These are phyloP conservation scores for Oscheius sp. DNA, from an alignment of 2,888 invertebrate species.

Conservation along the genomic window DNA sequence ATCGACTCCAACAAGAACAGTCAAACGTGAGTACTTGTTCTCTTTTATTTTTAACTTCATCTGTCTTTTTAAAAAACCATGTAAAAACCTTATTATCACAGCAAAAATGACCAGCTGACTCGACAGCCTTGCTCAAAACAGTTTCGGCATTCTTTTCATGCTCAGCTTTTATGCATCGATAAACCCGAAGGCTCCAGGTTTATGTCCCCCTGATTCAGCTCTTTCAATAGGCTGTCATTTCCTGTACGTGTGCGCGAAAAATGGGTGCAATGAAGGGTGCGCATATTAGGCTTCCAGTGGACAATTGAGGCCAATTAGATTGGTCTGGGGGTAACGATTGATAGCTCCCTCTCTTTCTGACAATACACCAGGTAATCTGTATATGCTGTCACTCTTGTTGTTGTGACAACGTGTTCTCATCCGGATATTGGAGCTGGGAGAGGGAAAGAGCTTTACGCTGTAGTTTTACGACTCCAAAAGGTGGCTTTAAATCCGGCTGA, in stretches of 20 bases:
- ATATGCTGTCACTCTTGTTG: constrained; percentile 1
- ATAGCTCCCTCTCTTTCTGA: constrained; percentile 8
- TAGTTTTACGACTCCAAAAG: constrained; percentile 16
- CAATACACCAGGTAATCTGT: constrained; percentile 10
- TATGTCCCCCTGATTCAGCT: neutral
- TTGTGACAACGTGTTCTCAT: constrained; percentile 33
- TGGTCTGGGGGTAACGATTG: constrained; percentile 14
- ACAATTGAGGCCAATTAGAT: constrained; percentile 9
- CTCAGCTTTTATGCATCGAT: no score
- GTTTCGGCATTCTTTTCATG: no score
- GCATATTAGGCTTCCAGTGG: constrained; percentile 13
- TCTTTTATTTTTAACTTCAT: constrained; percentile 5
- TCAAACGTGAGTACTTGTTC: constrained; percentile 36
- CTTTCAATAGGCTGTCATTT: constrained; percentile 3
- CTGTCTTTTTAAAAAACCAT: no score
- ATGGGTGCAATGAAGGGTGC: constrained; percentile 3
- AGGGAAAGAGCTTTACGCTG: constrained; percentile 1
- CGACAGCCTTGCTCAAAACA: no score
- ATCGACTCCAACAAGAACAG: constrained; percentile 50
- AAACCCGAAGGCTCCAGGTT: no score
- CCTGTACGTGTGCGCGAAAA: constrained; percentile 29
- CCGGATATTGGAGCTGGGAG: neutral
- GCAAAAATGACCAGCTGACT: no score
- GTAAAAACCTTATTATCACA: no score
- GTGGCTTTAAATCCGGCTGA: constrained; percentile 19